Conservation (phyloP, 2,797 vertebrate genomes). For the Helicolenus hilgendorfi region DNA sequence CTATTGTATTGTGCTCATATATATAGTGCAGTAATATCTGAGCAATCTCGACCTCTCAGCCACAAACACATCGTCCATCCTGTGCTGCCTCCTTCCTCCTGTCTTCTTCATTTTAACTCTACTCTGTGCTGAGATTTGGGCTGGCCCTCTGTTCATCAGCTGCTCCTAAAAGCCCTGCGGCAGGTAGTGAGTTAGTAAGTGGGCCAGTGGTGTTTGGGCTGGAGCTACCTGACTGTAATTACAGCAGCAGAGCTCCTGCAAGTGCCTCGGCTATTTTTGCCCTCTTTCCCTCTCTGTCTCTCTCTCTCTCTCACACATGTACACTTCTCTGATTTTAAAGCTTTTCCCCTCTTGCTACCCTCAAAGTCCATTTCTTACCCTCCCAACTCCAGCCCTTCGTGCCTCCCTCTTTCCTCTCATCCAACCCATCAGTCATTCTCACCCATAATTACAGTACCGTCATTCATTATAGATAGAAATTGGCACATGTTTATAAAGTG, state of each 20-base stretch:
- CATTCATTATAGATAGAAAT: slow-evolving; percentile 14
- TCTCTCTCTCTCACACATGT: neutral
- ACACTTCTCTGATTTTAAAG: neutral
- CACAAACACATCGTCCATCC: slow-evolving; percentile 26
- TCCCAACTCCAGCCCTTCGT: neutral
- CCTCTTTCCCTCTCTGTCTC: neutral
- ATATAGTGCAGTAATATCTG: neutral
- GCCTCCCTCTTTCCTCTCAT: neutral
- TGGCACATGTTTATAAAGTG: slow-evolving; percentile 21
- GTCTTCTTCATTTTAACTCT: slow-evolving; percentile 3
- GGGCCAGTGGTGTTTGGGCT: slow-evolving; percentile 48
- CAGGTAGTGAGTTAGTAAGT: slow-evolving; percentile 34
- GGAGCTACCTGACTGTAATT: slow-evolving; percentile 77
- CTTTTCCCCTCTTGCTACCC: neutral
- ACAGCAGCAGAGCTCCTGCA: slow-evolving; percentile 59
- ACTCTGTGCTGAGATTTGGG: slow-evolving; percentile 40
- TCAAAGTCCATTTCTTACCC: neutral
- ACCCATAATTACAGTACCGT: slow-evolving; percentile 5
- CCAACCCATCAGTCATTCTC: neutral
- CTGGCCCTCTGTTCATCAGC: slow-evolving; percentile 47
- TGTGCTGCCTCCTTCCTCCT: slow-evolving; percentile 25
- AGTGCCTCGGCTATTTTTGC: slow-evolving; percentile 36
- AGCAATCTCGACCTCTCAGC: slow-evolving; percentile 29
- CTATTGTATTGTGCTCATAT: neutral
- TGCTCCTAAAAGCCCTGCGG: slow-evolving; percentile 60